Evolutionary conservation across 2,888 invertebrate genomes (phyloP).

Genomic region (Agrotis ipsilon): DNA sequence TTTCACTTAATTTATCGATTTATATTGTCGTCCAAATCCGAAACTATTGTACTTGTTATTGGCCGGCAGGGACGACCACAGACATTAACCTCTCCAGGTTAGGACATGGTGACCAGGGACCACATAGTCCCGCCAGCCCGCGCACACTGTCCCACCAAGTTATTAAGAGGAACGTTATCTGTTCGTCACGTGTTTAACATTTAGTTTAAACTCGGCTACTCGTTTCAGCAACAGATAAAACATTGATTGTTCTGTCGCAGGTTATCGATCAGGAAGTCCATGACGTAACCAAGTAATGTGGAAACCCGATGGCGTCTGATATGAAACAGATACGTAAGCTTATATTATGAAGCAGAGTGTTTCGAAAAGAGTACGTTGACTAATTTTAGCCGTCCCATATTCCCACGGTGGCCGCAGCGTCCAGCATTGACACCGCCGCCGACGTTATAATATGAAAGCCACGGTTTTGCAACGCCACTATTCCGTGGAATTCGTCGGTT

Average conservation of each 20-base stretch:
- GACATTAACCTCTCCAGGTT: constrained; percentile 9
- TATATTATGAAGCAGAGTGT: constrained; percentile 53
- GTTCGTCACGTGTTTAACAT: constrained; percentile 26
- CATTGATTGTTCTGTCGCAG: constrained; percentile 47
- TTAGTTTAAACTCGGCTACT: constrained; percentile 8
- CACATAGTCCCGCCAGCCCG: no score
- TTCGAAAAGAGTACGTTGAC: constrained; percentile 74
- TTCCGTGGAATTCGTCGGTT: constrained; percentile 80
- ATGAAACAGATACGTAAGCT: constrained; percentile 40
- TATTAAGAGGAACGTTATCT: constrained; percentile 23
- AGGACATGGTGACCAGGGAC: not conserved
- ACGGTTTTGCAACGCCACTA: constrained; percentile 79
- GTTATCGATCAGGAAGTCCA: constrained; percentile 57
- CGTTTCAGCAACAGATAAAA: constrained; percentile 47
- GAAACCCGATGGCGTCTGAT: constrained; percentile 30
- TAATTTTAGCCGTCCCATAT: constrained; percentile 83
- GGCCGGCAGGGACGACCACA: constrained; percentile 18
- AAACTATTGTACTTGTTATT: constrained; percentile 58
- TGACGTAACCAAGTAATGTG: constrained; percentile 36
- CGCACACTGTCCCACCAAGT: not conserved
- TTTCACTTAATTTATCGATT: constrained; percentile 83
- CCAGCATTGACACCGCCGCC: constrained; percentile 73
- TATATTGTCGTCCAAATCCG: constrained; percentile 69
- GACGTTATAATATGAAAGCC: constrained; percentile 59
- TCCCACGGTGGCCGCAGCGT: constrained; percentile 77